Evolutionary conservation across 2,113 vertebrate species (phyloP).

Genomic region (Taurulus bubalis): DNA sequence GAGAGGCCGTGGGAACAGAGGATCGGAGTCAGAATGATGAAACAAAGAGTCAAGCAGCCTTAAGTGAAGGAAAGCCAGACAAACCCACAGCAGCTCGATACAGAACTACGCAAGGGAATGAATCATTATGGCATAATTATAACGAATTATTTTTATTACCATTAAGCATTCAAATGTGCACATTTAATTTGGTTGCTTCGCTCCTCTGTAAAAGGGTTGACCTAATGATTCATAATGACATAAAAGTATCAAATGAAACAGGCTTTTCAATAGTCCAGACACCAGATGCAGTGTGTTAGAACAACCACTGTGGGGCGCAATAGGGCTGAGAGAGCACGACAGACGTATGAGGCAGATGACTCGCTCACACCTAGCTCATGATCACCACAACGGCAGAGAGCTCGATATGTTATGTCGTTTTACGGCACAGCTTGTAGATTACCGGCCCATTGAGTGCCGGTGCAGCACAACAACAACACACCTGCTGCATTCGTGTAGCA

Average conservation of each 20-base stretch:
- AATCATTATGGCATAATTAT: background rate
- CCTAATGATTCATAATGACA: background rate
- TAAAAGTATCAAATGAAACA: background rate
- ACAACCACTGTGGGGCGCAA: slow-evolving; percentile 59
- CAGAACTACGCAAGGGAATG: background rate
- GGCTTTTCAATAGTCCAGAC: background rate
- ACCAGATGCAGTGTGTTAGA: slow-evolving; percentile 35
- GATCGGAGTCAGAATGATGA: background rate
- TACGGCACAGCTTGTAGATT: background rate
- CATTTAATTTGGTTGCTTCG: background rate
- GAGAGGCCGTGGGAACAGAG: background rate
- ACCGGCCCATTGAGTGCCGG: background rate
- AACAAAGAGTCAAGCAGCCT: slow-evolving; percentile 2
- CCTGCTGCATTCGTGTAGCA: background rate
- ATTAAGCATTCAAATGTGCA: background rate
- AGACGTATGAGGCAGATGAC: background rate
- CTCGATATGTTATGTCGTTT: background rate
- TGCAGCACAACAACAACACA: too few relatives aligned
- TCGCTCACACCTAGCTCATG: background rate
- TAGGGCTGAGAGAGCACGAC: slow-evolving; percentile 1
- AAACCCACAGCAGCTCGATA: background rate
- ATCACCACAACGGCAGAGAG: background rate
- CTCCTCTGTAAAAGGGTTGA: background rate
- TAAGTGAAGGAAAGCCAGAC: slow-evolving; percentile 26
- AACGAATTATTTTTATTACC: background rate